These are phyloP conservation scores for Schlechtendalia chinensis DNA, from an alignment of 1,140 invertebrate genomes.

Conservation along the genomic window DNA sequence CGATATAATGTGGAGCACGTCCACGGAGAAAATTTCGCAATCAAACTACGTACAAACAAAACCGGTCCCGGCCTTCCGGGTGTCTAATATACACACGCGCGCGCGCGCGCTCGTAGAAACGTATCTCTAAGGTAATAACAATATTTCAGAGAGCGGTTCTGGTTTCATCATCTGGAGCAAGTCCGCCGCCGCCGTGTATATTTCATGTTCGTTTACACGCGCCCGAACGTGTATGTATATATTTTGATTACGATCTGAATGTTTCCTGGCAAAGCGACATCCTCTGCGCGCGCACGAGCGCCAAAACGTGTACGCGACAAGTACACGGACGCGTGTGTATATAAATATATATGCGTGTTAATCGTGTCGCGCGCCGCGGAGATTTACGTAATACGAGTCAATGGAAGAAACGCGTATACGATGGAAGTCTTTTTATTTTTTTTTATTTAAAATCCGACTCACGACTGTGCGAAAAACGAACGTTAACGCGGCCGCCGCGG, in stretches of 20 bases:
- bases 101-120: not conserved
- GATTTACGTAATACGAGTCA: conserved; percentile 20
- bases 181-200: conserved; percentile 11
- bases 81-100: conserved; percentile 17
- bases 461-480: not conserved
- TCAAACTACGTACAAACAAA: conserved; percentile 23
- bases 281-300: not conserved
- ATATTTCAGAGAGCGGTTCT: conserved; percentile 45
- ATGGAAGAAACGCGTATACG: not conserved
- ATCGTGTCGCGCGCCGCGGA: too few relatives aligned
- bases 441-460: too few relatives aligned
- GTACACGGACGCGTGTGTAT: not conserved
- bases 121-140: conserved; percentile 48
- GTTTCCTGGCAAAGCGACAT: conserved; percentile 25
- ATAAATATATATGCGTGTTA: not conserved
- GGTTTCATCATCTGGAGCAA: conserved; percentile 46
- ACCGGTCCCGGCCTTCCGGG: conserved; percentile 44
- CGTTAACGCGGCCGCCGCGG: not conserved
- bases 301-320: not conserved
- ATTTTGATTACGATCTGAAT: conserved; percentile 34
- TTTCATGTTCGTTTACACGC: conserved; percentile 38
- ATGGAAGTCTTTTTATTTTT: not conserved
- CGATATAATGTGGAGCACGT: conserved; percentile 46
- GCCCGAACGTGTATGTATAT: conserved; percentile 15
- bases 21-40: conserved; percentile 49